Evolutionary conservation across 2,888 invertebrate species (phyloP).

Genomic region (Helicoverpa assulta): DNA sequence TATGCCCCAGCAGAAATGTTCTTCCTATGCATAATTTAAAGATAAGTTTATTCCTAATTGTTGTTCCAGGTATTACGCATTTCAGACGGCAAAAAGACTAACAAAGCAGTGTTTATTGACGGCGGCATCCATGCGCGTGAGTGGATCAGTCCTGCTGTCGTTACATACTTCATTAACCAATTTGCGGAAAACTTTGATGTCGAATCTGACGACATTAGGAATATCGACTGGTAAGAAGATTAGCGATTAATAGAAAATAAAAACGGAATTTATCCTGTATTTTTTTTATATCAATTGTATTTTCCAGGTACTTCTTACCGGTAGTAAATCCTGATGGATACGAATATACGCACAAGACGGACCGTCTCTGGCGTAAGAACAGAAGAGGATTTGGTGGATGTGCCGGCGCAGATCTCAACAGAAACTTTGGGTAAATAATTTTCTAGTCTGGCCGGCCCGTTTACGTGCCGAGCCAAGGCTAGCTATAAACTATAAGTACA

Average conservation of each 20-base stretch:
- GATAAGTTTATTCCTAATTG: background rate
- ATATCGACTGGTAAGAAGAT: conserved; percentile 82
- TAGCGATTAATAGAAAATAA: background rate
- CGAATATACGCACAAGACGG: conserved; percentile 94
- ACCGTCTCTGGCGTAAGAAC: conserved; percentile 96
- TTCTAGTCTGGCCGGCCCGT: conserved; percentile 18
- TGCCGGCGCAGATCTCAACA: conserved; percentile 94
- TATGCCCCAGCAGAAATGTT: background rate
- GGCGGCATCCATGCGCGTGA: conserved; percentile 97
- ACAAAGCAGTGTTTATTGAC: conserved; percentile 94
- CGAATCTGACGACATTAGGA: conserved; percentile 89
- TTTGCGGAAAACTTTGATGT: conserved; percentile 93
- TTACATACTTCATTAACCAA: conserved; percentile 94
- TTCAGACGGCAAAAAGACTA: conserved; percentile 92
- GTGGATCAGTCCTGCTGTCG: conserved; percentile 96
- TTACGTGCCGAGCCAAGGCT: conserved; percentile 23
- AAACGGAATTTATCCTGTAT: background rate
- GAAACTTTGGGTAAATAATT: conserved; percentile 93
- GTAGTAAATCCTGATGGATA: conserved; percentile 97
- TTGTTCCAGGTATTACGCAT: conserved; percentile 88
- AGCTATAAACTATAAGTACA: conserved; percentile 14
- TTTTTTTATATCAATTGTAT: background rate
- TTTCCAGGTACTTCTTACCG: conserved; percentile 92
- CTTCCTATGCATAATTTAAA: background rate
- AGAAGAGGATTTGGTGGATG: conserved; percentile 90